Evolutionary conservation across 2,113 vertebrate genomes (phyloP), one percentile per base, ranked within the genome.

Genomic region (Otolemur garnettii): DNA sequence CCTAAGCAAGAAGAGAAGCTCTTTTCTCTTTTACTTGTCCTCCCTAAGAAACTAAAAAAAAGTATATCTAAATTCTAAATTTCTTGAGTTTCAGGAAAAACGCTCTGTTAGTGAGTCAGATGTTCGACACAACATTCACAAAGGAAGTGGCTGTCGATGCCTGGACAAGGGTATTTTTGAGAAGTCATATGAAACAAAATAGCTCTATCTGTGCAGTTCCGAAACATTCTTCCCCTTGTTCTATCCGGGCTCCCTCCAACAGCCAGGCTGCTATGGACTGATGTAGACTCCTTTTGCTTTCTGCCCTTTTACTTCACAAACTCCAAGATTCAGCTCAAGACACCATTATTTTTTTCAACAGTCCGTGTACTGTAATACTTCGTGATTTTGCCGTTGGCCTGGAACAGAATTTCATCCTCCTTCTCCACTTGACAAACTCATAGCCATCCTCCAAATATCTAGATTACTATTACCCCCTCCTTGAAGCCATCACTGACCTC

Each of bases 61-160:
- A 94, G 77, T 72, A 84, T 9, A 75, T 26, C 28, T 79, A 96
- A 71, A 59, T 55, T 96, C 71, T 96, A 79, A 90, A 90, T 79
- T 60, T 83, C 84, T 96, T 71, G 55, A 69, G 92, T 93, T 97
- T 97, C 84, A 96, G 95, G 62, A 82, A 91, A 95, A 96, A 96
- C 94, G 62, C 30, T 94, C 59, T 93, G 85, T 96, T 93, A 96
- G 60, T 97, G 97, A 98, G 92, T 97, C 97, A 97, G 94, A 97
- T 85, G 97, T 97, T 94, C 95, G 96, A 94, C 97, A 95, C 96
- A 98, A 87, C 91, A 71, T 93, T 96, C 96, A 93, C 91, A 97
- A 96, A 97, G 97, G 97, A 98, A 98, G 95, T 97, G 96, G 92
- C 96, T 91, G 77, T 91, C 92, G 59, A 66, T 96, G 96, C 2